Evolutionary conservation across 2,113 vertebrate species (phyloP), one percentile per base, ranked within the genome.

Genomic region (Atractosteus spatula): DNA sequence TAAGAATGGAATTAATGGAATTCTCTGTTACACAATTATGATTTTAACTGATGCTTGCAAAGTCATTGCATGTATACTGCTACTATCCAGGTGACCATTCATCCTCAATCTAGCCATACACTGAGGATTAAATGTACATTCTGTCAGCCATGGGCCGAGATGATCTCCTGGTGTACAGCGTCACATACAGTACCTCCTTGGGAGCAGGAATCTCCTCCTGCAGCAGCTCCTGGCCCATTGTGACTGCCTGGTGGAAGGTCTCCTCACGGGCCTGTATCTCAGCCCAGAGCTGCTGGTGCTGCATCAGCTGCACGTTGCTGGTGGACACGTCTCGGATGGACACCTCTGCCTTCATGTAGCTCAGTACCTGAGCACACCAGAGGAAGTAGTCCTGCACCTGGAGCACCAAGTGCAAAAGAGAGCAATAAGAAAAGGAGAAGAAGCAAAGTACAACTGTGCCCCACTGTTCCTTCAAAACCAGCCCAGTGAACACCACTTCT

Each of bases 241-340:
- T 81, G 66, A 87, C 0, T 0, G 89, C 84, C 1, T 55, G 87
- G 3, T 78, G 80, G 44, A 90, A 90, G 2, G 87, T 89, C 69
- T 93, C 88, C 69, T 94, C 89, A 11, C 78, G 78, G 44, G 90
- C 88, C 70, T 93, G 86, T 8, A 96, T 93, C 84, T 96, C 88
- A 0, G 91, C 86, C 85, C 87, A 85, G 2, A 98, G 89, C 76
- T 93, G 89, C 43, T 90, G 93, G 67, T 96, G 95, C 70, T 89
- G 82, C 0, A 80, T 85, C 51, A 94, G 85, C 72, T 88, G 89
- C 51, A 94, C 82, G 45, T 80, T 85, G 41, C 86, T 86, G 0
- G 88, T 89, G n/a, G 86, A 78, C 61, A 91, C 81, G 47, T 94
- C 92, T 4, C 88, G 87, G 77, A 92, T 85, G 13, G 79, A 88